Conservation (phyloP, 2,888 invertebrate genomes). For the Coronaproctus castanopsis region DNA sequence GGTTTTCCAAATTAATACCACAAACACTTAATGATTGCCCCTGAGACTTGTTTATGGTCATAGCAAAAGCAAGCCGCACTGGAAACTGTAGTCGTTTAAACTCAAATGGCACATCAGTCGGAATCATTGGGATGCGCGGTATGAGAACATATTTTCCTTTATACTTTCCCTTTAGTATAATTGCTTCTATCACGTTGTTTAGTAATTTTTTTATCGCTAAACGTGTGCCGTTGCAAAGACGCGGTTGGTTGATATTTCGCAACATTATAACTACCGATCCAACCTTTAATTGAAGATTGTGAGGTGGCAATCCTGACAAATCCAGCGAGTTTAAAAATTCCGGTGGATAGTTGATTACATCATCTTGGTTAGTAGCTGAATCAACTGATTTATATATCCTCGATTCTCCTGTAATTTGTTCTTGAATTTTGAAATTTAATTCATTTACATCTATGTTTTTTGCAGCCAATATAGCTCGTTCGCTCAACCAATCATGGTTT, state of each 20-base stretch:
- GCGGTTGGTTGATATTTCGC: not conserved
- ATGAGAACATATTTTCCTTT: not conserved
- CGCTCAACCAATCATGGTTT: too few relatives aligned
- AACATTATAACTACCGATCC: not conserved
- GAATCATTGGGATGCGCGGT: not conserved
- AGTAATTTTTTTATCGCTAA: too few relatives aligned
- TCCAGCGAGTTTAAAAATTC: not conserved
- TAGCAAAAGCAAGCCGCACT: not conserved
- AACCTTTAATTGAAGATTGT: not conserved
- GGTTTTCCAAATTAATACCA: not conserved
- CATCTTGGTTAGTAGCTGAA: too few relatives aligned
- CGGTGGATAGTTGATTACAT: too few relatives aligned
- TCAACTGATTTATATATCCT: too few relatives aligned
- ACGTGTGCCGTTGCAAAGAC: not conserved
- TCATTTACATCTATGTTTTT: too few relatives aligned
- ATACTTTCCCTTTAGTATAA: not conserved
- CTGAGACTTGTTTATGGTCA: not conserved
- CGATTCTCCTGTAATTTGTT: too few relatives aligned
- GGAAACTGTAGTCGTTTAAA: not conserved
- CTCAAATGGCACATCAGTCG: not conserved
- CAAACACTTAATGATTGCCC: not conserved
- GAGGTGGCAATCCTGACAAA: not conserved
- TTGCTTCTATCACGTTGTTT: not conserved
- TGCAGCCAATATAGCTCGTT: too few relatives aligned
- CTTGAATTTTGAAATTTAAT: too few relatives aligned